Evolutionary conservation across 2,113 vertebrate genomes (phyloP).

Genomic region (Labrus mixtus): DNA sequence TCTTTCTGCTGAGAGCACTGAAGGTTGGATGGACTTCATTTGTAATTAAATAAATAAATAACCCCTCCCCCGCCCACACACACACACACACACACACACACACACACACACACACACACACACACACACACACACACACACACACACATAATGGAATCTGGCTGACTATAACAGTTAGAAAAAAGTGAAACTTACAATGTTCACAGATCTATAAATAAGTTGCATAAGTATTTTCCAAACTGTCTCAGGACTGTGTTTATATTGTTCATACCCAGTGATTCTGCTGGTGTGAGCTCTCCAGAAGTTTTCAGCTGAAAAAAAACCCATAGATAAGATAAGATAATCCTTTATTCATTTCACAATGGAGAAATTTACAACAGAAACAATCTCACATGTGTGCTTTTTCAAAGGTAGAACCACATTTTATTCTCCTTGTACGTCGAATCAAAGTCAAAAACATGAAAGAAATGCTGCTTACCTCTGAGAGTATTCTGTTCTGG

Average conservation of each 20-base stretch:
- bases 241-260: neutral
- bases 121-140: no score
- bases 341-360: no score
- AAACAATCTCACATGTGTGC: neutral
- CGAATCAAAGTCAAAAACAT: neutral
- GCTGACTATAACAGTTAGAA: neutral
- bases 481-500: conserved; percentile 63
- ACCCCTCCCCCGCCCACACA: no score
- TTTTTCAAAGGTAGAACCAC: neutral
- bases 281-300: conserved; percentile 79
- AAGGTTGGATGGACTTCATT: no score
- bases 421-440: neutral
- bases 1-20: no score
- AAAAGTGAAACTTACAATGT: neutral
- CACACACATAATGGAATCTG: no score
- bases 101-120: no score
- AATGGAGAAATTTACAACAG: no score
- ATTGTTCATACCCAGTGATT: conserved; percentile 79
- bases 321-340: no score
- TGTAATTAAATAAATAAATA: no score
- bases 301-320: conserved; percentile 59
- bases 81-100: no score
- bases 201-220: neutral
- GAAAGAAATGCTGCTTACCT: conserved; percentile 19
- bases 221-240: neutral